Evolutionary conservation across 2,888 invertebrate genomes (phyloP), one percentile per base, ranked within the genome.

Genomic region (Cantharis nigra): DNA sequence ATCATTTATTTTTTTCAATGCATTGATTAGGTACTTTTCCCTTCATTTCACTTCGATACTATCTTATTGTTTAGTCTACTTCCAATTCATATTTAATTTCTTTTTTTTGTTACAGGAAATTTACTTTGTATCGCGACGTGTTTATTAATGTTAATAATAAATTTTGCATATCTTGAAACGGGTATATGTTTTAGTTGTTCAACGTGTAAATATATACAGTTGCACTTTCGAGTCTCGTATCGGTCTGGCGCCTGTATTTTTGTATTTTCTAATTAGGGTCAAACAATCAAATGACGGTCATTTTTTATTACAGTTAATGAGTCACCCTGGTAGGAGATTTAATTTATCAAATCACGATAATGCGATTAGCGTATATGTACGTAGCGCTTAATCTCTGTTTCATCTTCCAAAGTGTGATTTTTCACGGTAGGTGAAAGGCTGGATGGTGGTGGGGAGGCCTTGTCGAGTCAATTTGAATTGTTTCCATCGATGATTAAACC

Each of bases 261-360:
- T 49, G n/a, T n/a, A 9, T n/a, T 49, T 49, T 49, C 49, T 83
- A 83, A 84, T 83, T 84, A 84, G 83, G 83, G 82, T 83, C 82
- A 83, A 82, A 81, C 81, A 81, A 81, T 80, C 79, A 78, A 80
- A 77, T 80, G 71, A 74, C 78, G 74, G 78, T 76, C 76, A 78
- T 71, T 78, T 78, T 75, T 76, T 79, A 75, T n/a, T 49, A 79
- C 76, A 78, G 33, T 18, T 26, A 49, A 70, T 75, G 77, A 73
- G 69, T 69, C 69, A 18, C 73, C 73, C 65, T 67, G 9, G 26
- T 20, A 5, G 64, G 18, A 64, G 20, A 23, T 67, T 67, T 67
- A 67, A 67, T 67, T 67, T 67, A 49, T 49, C 49, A 49, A 49
- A 49, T 49, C 49, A 49, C 49, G 49, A 49, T 49, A n/a, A 49